phyloP scores from a whole-genome alignment of 1,140 invertebrate genomes.

The Homarus americanus region DNA sequence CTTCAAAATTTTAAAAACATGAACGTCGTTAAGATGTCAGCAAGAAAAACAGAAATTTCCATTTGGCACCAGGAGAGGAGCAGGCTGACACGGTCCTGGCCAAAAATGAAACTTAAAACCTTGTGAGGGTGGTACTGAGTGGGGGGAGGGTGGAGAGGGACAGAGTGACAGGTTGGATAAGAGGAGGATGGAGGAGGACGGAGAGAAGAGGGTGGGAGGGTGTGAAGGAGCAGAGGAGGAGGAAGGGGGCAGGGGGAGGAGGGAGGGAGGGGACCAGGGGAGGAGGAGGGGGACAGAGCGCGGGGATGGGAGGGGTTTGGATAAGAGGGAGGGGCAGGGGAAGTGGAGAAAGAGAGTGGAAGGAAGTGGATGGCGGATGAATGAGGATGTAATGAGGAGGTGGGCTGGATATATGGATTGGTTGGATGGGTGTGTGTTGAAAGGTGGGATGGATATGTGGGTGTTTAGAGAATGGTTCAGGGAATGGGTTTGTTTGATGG shows the following conservation, averaged over 20 bases:
- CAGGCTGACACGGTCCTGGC: conserved; percentile 34
- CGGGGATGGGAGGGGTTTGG: background rate
- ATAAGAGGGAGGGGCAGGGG: too few species aligned
- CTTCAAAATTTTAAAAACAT: conserved; percentile 66
- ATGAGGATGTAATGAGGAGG: too few species aligned
- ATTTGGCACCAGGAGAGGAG: conserved; percentile 63
- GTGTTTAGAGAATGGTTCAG: too few species aligned
- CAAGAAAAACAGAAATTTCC: conserved; percentile 68
- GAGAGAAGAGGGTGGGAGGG: background rate
- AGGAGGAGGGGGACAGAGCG: background rate
- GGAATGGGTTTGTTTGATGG: too few species aligned
- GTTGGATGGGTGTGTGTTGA: too few species aligned
- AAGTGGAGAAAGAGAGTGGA: too few species aligned
- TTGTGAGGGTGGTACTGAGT: conserved; percentile 28
- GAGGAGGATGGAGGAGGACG: too few species aligned
- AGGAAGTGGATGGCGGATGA: too few species aligned
- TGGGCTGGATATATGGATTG: too few species aligned
- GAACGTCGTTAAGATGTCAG: conserved; percentile 70
- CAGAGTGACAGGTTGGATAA: background rate
- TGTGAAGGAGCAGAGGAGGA: too few species aligned
- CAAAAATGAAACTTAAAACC: conserved; percentile 31
- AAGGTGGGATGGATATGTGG: too few species aligned
- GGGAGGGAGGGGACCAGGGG: too few species aligned
- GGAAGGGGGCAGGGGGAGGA: background rate
- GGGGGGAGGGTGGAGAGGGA: background rate